Percentiles rank a stretch among this genome's conserved stretches.
phyloP scores from a whole-genome alignment of 2,797 vertebrate species.

The Artibeus jamaicensis region DNA sequence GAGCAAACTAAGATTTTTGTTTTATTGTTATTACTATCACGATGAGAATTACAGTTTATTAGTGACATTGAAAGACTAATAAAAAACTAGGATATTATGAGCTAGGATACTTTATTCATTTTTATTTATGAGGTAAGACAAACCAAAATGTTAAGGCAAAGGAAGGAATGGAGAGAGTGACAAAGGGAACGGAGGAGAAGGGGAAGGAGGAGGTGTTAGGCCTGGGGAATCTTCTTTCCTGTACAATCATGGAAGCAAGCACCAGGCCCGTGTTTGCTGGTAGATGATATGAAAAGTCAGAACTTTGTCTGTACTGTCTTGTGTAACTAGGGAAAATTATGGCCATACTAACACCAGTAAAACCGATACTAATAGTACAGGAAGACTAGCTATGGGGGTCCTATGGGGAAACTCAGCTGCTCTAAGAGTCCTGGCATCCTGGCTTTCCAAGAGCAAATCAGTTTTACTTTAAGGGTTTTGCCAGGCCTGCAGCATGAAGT shows the following conservation, averaged over 20 bases:
- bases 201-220: neutral
- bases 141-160: neutral
- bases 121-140: neutral
- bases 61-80: neutral
- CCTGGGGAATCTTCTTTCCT: neutral
- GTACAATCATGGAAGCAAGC: neutral
- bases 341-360: neutral
- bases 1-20: constrained; percentile 29
- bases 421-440: neutral
- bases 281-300: neutral
- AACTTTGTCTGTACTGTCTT: neutral
- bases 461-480: neutral
- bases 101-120: neutral
- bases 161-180: neutral
- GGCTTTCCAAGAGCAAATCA: neutral
- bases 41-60: neutral
- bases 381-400: neutral
- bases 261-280: neutral
- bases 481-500: neutral
- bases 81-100: neutral
- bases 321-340: neutral
- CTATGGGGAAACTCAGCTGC: neutral
- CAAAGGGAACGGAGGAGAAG: neutral
- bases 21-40: neutral
- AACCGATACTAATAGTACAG: neutral